Base-by-base conservation (phyloP, 2,797 vertebrate species). In the Heterohyrax brucei region DNA sequence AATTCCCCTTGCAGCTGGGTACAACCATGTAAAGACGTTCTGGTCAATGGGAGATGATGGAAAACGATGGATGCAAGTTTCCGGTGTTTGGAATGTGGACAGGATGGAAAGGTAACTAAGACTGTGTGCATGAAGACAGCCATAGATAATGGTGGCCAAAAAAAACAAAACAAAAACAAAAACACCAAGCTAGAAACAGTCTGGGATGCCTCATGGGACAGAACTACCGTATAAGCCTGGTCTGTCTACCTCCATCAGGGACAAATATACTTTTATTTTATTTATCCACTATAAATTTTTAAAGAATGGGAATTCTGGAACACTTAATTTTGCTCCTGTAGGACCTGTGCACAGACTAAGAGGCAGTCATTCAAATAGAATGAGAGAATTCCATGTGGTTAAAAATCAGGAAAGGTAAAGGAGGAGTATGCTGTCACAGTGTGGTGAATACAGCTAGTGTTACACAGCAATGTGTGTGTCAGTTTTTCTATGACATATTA, bases 21-120 rank as follows among this genome's bases (percentile, higher is more conserved):
- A 50, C 89, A 28, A 33, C 30, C 64, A 3, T 64, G 14, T 75
- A 26, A 93, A 21, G 72, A 62, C 56, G 18, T 79, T 68, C n/a
- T 86, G n/a, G 44, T n/a, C 21, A 3, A 4, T 14, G 19, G 28
- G 13, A 85, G 8, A 39, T 78, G 50, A 83, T 91, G 56, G 48
- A 73, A 94, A 88, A 18, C 30, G 83, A 66, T 85, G 13, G 22
- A 24, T 93, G 4, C 16, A 62, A 75, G n/a, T 30, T 91, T 56
- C 46, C 73, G 64, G 8, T 84, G n/a, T 79, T 81, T 96, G 19
- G 46, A 86, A 92, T 92, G 9, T 77, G 39, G n/a, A 39, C 56
- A 26, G 83, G 72, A 28, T 39, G 39, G 59, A 72, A 89, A 59
- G 75, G 2, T 46, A 62, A 2, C 8, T 46, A 89, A 46, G 59